Evolutionary conservation across 1,140 invertebrate species (phyloP), one percentile per base, ranked within the genome.

Genomic region (Drosophila nigrodunni): DNA sequence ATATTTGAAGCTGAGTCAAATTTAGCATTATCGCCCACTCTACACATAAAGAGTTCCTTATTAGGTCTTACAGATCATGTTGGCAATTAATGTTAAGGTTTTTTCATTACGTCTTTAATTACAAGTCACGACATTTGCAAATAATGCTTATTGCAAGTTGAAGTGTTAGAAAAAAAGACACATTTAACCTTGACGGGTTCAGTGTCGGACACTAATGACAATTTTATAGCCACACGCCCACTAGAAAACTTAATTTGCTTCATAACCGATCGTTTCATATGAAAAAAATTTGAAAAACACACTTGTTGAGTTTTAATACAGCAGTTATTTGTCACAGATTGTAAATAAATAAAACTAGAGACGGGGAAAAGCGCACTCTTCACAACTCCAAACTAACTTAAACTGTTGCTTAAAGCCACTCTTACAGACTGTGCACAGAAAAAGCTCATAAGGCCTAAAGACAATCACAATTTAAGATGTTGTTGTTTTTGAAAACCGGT

Each of bases 391-490:
- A 57, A 46, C 44, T 55, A 70, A 70, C 52, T 64, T 50, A 30
- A 70, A 70, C 72, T 74, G 58, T 43, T 61, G 41, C 43, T 71
- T 64, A 58, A 49, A 57, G 50, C 7, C 50, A 59, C 21, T 47
- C 47, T 49, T 59, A 65, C 69, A 65, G 55, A 43, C 58, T 64
- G 35, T 9, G 30, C 58, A 61, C 35, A 43, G 41, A 74, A 74
- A 74, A 74, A 74, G 66, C 72, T 74, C 66, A 50, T 55, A 41
- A 37, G 37, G 66, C 25, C 59, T 39, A 47, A 60, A 60, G 66
- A 54, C 39, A 59, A 30, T 41, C 30, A 9, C 41, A 25, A 70
- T 18, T 34, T 47, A 55, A 37, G 18, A 41, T 58, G 39, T 47
- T 58, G 41, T 64, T 64, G 35, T 64, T 11, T 30, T 49, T 11